These are phyloP conservation scores for Biston stratarius DNA, from an alignment of 2,888 invertebrate genomes.

Conservation along the genomic window DNA sequence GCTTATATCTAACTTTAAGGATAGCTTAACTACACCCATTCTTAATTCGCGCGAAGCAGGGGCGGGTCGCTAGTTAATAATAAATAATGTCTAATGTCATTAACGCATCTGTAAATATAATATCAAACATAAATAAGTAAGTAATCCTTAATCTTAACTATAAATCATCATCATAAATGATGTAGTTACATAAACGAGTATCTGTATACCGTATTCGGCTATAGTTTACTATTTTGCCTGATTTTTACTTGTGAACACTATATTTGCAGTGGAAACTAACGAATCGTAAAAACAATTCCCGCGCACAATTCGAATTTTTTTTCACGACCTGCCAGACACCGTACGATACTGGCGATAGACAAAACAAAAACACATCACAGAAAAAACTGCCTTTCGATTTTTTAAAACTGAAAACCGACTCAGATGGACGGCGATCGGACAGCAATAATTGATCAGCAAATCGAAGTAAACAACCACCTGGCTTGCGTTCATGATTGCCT, in stretches of 20 bases:
- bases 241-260: neutral
- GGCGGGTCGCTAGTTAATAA: too few relatives aligned
- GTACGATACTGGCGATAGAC: slow-evolving; percentile 25
- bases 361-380: slow-evolving; percentile 14
- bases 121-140: too few relatives aligned
- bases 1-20: too few relatives aligned
- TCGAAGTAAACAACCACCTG: slow-evolving; percentile 76
- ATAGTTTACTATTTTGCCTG: slow-evolving; percentile 2
- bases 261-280: slow-evolving; percentile 17
- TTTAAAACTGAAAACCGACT: slow-evolving; percentile 49
- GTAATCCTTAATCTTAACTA: too few relatives aligned
- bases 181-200: too few relatives aligned
- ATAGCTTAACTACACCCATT: too few relatives aligned
- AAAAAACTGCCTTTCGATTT: slow-evolving; percentile 25
- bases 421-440: slow-evolving; percentile 47
- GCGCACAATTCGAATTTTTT: slow-evolving; percentile 13
- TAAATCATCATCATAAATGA: too few relatives aligned
- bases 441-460: slow-evolving; percentile 78
- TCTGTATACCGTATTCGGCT: too few relatives aligned
- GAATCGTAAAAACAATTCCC: slow-evolving; percentile 22
- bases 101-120: too few relatives aligned
- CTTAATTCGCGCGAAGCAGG: too few relatives aligned
- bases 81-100: too few relatives aligned
- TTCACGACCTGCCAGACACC: slow-evolving; percentile 12
- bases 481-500: slow-evolving; percentile 72